These are phyloP conservation scores for Cherax quadricarinatus DNA, from an alignment of 1,140 invertebrate species.

Conservation along the genomic window DNA sequence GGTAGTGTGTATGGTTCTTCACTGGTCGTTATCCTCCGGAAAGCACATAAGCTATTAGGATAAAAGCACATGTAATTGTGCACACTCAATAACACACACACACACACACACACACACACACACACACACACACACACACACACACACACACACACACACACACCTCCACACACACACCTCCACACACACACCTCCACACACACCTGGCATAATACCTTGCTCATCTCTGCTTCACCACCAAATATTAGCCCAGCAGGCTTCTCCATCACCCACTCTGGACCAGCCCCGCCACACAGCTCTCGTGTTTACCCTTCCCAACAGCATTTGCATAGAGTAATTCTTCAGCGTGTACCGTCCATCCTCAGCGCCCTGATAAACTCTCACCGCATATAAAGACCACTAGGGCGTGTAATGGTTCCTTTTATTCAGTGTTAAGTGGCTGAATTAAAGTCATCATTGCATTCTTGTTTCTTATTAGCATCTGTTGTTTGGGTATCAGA, in stretches of 20 bases:
- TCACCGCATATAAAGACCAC: not conserved
- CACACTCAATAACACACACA: too few relatives aligned
- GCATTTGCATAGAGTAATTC: not conserved
- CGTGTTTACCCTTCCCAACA: not conserved
- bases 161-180: too few relatives aligned
- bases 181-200: too few relatives aligned
- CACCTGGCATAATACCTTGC: not conserved
- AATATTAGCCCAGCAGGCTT: not conserved
- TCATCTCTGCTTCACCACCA: not conserved
- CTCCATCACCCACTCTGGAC: not conserved
- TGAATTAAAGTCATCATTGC: too few relatives aligned
- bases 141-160: too few relatives aligned
- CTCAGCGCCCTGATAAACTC: not conserved
- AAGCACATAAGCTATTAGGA: too few relatives aligned
- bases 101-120: not conserved
- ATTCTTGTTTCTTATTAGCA: not conserved
- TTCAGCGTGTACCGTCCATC: too few relatives aligned
- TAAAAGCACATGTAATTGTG: too few relatives aligned
- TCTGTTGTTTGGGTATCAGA: not conserved
- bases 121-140: not conserved
- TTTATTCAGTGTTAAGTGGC: too few relatives aligned
- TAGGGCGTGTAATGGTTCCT: not conserved
- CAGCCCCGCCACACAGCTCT: not conserved
- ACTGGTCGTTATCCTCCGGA: too few relatives aligned
- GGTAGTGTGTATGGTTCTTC: too few relatives aligned